These are phyloP conservation scores for Tolmerus cingulatus DNA, from an alignment of 2,888 invertebrate genomes.

Conservation along the genomic window DNA sequence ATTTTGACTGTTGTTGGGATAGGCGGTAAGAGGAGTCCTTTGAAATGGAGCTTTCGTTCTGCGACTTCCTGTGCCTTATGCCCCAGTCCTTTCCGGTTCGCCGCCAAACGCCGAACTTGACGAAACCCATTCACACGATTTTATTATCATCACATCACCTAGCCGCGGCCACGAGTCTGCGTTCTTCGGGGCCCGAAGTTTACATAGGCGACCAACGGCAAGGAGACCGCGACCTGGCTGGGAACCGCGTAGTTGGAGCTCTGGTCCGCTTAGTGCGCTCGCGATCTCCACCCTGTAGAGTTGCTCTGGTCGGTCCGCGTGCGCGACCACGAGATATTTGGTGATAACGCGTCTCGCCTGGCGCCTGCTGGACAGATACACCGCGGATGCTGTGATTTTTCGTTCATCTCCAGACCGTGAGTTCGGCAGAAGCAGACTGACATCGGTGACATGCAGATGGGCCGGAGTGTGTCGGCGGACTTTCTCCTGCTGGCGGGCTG, in stretches of 20 bases:
- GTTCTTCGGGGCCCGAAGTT: slow-evolving; percentile 22
- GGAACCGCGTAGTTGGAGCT: slow-evolving; percentile 21
- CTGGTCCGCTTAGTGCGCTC: slow-evolving; percentile 13
- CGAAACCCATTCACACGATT: slow-evolving; percentile 34
- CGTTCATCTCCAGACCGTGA: neutral
- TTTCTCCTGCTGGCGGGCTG: slow-evolving; percentile 18
- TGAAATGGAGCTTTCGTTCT: neutral
- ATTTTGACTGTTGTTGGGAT: neutral
- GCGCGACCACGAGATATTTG: neutral
- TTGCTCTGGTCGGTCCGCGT: neutral
- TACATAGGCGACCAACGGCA: slow-evolving; percentile 18
- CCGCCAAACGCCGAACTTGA: neutral
- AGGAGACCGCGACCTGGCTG: slow-evolving; percentile 15
- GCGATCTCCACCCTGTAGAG: slow-evolving; percentile 36
- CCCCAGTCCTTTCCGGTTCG: neutral
- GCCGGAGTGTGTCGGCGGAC: neutral
- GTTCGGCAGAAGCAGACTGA: neutral
- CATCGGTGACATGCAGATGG: neutral
- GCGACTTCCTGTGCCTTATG: neutral
- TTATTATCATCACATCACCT: slow-evolving; percentile 17
- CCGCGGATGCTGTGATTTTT: neutral
- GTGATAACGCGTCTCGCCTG: neutral
- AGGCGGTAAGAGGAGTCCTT: neutral
- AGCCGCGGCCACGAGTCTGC: slow-evolving; percentile 24
- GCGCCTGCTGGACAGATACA: neutral